phyloP scores from a whole-genome alignment of 2,113 vertebrate genomes.

The Aepyceros melampus region DNA sequence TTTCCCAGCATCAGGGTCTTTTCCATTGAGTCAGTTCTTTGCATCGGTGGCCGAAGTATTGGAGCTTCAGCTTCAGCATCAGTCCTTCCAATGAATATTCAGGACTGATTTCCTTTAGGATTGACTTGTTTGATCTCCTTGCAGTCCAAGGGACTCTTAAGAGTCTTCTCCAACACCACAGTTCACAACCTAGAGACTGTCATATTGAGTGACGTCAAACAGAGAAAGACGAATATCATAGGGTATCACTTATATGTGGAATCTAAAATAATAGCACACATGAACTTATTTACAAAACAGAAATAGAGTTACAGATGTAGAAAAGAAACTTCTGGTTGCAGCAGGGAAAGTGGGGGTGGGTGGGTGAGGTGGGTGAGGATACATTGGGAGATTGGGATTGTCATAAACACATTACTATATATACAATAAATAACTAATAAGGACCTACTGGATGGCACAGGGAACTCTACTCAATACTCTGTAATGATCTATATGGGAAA shows the following conservation, averaged over 20 bases:
- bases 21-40: background rate
- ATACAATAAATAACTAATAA: background rate
- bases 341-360: background rate
- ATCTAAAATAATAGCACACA: background rate
- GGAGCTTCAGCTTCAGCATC: background rate
- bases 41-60: background rate
- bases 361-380: background rate
- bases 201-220: accelerated
- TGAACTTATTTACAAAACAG: background rate
- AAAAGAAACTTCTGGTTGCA: background rate
- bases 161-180: background rate
- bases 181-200: background rate
- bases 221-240: background rate
- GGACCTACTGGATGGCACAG: background rate
- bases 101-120: background rate
- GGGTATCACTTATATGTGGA: background rate
- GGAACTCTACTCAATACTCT: background rate
- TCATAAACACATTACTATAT: background rate
- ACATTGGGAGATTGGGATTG: background rate
- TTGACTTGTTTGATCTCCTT: background rate
- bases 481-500: background rate
- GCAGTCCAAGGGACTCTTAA: background rate
- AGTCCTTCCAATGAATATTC: background rate
- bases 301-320: background rate
- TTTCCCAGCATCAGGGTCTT: background rate